These are phyloP conservation scores for Meteorus cinctellus DNA, from an alignment of 2,888 invertebrate genomes.

Conservation along the genomic window DNA sequence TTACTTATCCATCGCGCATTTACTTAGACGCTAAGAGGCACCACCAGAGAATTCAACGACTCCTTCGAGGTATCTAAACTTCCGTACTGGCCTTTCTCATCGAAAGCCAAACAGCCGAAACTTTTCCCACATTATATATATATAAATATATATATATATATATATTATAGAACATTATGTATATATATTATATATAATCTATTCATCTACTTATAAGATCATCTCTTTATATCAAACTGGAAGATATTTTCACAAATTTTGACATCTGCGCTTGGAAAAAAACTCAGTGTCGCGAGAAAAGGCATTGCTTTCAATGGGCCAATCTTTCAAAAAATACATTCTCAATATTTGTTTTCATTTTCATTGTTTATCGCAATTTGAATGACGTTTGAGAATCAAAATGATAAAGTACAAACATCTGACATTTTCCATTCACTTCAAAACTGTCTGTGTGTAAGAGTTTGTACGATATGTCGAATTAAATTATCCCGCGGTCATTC, in stretches of 20 bases:
- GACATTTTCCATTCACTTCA: neutral
- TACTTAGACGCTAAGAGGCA: conserved; percentile 57
- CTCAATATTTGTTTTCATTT: no score
- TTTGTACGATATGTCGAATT: neutral
- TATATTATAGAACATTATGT: no score
- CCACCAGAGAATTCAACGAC: conserved; percentile 53
- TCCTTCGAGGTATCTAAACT: conserved; percentile 52
- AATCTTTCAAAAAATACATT: no score
- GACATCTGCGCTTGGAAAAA: no score
- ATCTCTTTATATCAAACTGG: neutral
- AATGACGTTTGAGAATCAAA: neutral
- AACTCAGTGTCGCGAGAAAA: no score
- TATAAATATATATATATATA: neutral
- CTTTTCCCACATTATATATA: conserved; percentile 1
- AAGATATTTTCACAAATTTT: neutral
- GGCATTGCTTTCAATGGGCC: no score
- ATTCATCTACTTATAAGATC: conserved; percentile 9
- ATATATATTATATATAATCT: neutral
- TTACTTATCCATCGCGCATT: conserved; percentile 66
- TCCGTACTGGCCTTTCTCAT: conserved; percentile 5
- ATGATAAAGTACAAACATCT: neutral
- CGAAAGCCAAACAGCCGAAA: conserved; percentile 7
- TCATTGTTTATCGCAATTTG: neutral
- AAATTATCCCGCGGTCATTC: conserved; percentile 31
- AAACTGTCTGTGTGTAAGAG: neutral